Evolutionary conservation across 2,888 invertebrate genomes (phyloP).

Genomic region (Dromius quadrimaculatus): DNA sequence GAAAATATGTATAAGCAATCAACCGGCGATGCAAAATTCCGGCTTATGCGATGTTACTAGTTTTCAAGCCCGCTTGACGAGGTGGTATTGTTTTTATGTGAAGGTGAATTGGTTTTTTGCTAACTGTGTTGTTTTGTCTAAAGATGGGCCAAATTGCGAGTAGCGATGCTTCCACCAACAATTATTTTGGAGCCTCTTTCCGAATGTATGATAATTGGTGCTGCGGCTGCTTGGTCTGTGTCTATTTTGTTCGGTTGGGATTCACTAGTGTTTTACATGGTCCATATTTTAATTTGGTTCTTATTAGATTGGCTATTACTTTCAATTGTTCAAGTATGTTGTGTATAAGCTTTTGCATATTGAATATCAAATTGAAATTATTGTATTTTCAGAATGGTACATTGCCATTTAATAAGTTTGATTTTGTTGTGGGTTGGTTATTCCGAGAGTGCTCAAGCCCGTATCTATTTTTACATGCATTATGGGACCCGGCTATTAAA

Average conservation of each 20-base stretch:
- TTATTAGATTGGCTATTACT: conserved; percentile 95
- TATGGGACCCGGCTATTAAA: conserved; percentile 88
- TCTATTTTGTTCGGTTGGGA: conserved; percentile 87
- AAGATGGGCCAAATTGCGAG: conserved; percentile 95
- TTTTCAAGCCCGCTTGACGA: conserved; percentile 85
- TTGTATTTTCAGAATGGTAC: conserved; percentile 80
- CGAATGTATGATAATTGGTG: conserved; percentile 94
- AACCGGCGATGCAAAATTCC: conserved; percentile 96
- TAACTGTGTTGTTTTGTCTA: conserved; percentile 51
- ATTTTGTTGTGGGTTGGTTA: conserved; percentile 95
- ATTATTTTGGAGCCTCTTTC: conserved; percentile 94
- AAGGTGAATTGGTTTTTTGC: neutral
- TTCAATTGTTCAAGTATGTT: conserved; percentile 81
- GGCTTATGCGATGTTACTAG: conserved; percentile 87
- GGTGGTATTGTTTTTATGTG: conserved; percentile 58
- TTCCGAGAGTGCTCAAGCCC: conserved; percentile 93
- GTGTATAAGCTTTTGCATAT: neutral
- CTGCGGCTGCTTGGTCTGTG: conserved; percentile 91
- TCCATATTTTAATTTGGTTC: conserved; percentile 95
- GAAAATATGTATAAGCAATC: conserved; percentile 89
- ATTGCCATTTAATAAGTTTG: conserved; percentile 93
- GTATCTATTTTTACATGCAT: conserved; percentile 87
- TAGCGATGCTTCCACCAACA: conserved; percentile 94
- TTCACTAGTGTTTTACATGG: conserved; percentile 89
- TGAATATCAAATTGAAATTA: neutral